Evolutionary conservation across 2,113 vertebrate species (phyloP), one percentile per base, ranked within the genome.

Genomic region (Gorsachius goisagi): DNA sequence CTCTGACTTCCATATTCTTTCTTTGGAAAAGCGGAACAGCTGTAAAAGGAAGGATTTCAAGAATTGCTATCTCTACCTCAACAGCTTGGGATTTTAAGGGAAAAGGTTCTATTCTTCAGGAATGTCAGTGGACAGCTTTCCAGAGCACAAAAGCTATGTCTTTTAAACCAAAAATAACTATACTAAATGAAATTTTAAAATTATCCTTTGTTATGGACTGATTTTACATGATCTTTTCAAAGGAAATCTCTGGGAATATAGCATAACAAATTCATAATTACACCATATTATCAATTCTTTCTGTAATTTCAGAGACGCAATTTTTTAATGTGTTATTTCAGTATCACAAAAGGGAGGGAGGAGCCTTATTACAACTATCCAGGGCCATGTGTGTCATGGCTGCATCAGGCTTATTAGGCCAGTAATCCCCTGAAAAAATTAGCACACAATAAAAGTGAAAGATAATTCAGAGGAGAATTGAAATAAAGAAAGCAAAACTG

Each of bases 351-450:
- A 82, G 3, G 28, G 23, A 37, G 49, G 67, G 60, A 55, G 22
- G 5, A 68, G 15, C 8, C 52, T 80, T 89, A 66, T 91, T 93
- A 60, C 39, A 89, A 59, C 80, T 37, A 69, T 62, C 37, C 39
- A 66, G 30, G 50, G 26, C 26, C 12, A 14, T 47, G 9, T 9
- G 0, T 80, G n/a, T 84, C 66, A 71, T 71, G 50, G 62, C 9
- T 89, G 12, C 16, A 41, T 71, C 12, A 89, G 10, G 39, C 4
- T 80, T 94, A 26, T 84, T 95, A 62, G 64, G 69, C 11, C 53
- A 76, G 8, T 89, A 97, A 95, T 91, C 53, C 69, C n/a, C 15
- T 90, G 60, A 37, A 94, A 91, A 64, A 94, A 87, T 27, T 87
- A 49, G 63, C 26, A 58, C 11, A 52, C 5, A 74, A 49, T 26